Percentiles rank a stretch among this genome's conserved stretches.
These are phyloP conservation scores for Drosophila ohnishii DNA, from an alignment of 1,140 invertebrate genomes.

Conservation along the genomic window DNA sequence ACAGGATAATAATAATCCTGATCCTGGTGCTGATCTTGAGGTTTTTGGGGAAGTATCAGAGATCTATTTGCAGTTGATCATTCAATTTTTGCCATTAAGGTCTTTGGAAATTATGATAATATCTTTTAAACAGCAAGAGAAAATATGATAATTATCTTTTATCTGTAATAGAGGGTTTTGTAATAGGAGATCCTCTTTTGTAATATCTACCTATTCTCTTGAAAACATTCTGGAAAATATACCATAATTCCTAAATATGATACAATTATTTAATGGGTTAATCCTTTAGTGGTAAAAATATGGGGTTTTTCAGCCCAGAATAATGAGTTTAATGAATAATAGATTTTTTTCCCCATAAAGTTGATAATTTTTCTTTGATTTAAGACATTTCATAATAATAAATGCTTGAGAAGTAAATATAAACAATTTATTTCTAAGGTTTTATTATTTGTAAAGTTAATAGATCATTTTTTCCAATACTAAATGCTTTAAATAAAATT, in stretches of 20 bases:
- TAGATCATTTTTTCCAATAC: background rate
- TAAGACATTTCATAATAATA: background rate
- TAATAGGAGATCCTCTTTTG: constrained; percentile 9
- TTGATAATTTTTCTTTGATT: background rate
- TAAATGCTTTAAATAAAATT: background rate
- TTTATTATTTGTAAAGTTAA: background rate
- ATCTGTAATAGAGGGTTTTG: constrained; percentile 3
- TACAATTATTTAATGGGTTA: constrained; percentile 7
- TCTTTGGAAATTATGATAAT: background rate
- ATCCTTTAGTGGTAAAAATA: background rate
- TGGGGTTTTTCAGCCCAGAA: background rate
- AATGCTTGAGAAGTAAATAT: background rate
- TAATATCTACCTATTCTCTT: background rate
- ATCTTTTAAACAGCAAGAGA: background rate
- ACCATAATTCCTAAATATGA: background rate
- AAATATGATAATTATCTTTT: background rate
- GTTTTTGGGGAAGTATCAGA: background rate
- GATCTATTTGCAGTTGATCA: constrained; percentile 13
- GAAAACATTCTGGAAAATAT: background rate
- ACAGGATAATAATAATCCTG: constrained; percentile 15
- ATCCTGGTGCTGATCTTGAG: background rate
- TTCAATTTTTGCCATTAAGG: constrained; percentile 20
- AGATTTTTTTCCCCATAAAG: background rate
- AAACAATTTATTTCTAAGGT: background rate
- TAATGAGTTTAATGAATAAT: background rate